phyloP scores from a whole-genome alignment of 2,797 vertebrate genomes.

The Chromobotia macracanthus region DNA sequence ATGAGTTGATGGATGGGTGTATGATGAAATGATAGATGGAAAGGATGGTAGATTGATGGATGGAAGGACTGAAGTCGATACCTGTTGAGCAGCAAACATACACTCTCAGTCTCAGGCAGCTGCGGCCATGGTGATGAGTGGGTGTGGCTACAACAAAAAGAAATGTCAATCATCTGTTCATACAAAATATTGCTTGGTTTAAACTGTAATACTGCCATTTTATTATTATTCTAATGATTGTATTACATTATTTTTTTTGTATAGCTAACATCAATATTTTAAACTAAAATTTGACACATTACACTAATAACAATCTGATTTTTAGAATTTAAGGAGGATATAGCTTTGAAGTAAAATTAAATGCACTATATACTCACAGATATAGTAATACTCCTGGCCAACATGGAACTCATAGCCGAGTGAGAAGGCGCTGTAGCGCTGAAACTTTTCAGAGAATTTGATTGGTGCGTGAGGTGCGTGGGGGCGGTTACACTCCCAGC shows the following conservation, averaged over 20 bases:
- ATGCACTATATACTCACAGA: conserved; percentile 75
- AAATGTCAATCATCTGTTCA: conserved; percentile 32
- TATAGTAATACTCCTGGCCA: conserved; percentile 88
- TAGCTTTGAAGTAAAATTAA: neutral
- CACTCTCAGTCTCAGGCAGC: conserved; percentile 93
- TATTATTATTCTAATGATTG: neutral
- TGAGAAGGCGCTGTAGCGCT: conserved; percentile 89
- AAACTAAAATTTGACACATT: no score
- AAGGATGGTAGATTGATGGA: conserved; percentile 11
- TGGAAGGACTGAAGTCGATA: conserved; percentile 67
- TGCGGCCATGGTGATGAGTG: conserved; percentile 88
- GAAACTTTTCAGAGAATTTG: conserved; percentile 96
- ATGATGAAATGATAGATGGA: conserved; percentile 22
- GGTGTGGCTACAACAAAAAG: conserved; percentile 81
- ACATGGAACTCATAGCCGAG: conserved; percentile 87
- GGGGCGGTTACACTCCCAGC: conserved; percentile 88
- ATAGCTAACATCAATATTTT: no score
- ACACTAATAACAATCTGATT: no score
- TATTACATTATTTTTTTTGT: neutral
- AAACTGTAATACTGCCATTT: neutral
- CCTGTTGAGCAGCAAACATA: conserved; percentile 94
- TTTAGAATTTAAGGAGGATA: neutral
- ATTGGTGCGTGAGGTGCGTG: conserved; percentile 92
- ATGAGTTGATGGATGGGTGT: conserved; percentile 20
- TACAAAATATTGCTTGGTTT: neutral